These are phyloP conservation scores for Spea hammondii DNA, from an alignment of 2,797 vertebrate species.

Conservation along the genomic window DNA sequence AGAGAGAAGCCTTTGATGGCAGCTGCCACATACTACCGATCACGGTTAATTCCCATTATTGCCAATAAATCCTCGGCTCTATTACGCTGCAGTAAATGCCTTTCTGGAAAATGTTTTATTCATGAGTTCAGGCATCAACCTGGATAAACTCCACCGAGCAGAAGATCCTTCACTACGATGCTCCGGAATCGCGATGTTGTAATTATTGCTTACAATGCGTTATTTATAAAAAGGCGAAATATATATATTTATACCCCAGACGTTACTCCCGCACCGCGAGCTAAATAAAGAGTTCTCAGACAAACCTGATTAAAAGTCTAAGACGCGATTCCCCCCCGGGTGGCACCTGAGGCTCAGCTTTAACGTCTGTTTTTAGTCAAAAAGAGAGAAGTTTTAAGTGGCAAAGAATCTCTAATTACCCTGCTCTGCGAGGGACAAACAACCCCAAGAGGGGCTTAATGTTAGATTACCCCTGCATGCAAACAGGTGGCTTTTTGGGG, in stretches of 20 bases:
- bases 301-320: background rate
- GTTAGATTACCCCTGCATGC: too few relatives aligned
- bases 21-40: constrained; percentile 5
- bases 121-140: background rate
- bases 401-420: too few relatives aligned
- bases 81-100: constrained; percentile 16
- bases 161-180: constrained; percentile 3
- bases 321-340: background rate
- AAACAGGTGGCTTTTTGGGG: too few relatives aligned
- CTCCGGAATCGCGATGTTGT: background rate
- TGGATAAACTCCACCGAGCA: background rate
- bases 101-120: constrained; percentile 26
- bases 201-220: constrained; percentile 27
- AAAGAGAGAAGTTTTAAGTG: background rate
- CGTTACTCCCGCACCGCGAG: constrained; percentile 1
- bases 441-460: too few relatives aligned
- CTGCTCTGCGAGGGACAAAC: too few relatives aligned
- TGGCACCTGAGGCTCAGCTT: background rate
- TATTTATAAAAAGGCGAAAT: constrained; percentile 18
- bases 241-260: background rate
- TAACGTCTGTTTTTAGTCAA: background rate
- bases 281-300: background rate
- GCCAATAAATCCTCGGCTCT: constrained; percentile 26
- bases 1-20: background rate
- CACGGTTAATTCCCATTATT: constrained; percentile 11